Evolutionary conservation across 1,140 invertebrate species (phyloP), one percentile per base, ranked within the genome.

Genomic region (Acromyrmex echinatior): DNA sequence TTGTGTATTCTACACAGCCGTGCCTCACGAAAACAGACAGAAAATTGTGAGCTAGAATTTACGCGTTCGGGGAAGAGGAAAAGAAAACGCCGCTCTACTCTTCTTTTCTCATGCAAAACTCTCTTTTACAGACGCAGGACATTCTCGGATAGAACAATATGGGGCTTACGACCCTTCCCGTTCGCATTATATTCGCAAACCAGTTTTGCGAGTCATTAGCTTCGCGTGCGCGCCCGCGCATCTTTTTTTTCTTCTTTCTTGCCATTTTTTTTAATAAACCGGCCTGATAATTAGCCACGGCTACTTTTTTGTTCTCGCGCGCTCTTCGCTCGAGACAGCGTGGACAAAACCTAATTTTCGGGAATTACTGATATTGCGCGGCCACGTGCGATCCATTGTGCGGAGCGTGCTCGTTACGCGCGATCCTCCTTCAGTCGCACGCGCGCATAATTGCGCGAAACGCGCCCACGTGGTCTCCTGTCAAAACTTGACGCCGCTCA

Each of bases 201-300:
- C 92, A 92, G 93, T 93, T 92, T 89, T 51, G 87, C 76, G n/a
- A 58, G 82, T 93, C 91, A 91, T 94, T 94, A 93, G 89, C 87
- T 89, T 90, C 28, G 74, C 53, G 73, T 10, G 49, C n/a, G 58
- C 49, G 56, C 28, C 21, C 35, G 66, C 45, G 62, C 53, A 53
- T 14, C 21, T 21, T 10, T n/a, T 66, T 25, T 39, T 14, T 39
- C 35, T 62, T 9, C 31, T 14, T 77, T 4, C 10, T 10, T 56
- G 18, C 18, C 5, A n/a, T 14, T 51, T 51, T 31, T 60, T 66
- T 51, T 56, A 31, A 31, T 31, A 31, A 31, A 31, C 28, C 28
- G 18, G 10, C 25, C 76, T 14, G 68, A 80, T 35, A 35, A 35
- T 80, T 80, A 68, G 80, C n/a, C 31, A 35, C 21, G 28, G 21